phyloP scores from a whole-genome alignment of 2,888 invertebrate genomes.

The Hydrotaea diabolus region DNA sequence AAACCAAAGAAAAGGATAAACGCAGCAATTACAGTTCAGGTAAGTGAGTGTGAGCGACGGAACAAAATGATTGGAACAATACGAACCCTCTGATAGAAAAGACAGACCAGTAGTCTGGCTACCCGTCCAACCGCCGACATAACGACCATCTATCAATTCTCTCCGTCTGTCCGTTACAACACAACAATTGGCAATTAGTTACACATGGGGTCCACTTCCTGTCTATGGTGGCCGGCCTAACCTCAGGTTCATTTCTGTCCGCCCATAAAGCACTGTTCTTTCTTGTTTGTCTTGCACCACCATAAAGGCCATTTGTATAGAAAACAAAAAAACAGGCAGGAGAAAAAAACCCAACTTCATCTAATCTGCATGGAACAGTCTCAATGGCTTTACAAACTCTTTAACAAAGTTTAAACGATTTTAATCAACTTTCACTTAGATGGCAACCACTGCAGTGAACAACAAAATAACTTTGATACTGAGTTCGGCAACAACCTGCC shows the following conservation, averaged over 20 bases:
- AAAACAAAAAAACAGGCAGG: background rate
- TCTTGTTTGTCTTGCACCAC: constrained; percentile 1
- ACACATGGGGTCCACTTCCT: constrained; percentile 52
- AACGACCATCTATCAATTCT: background rate
- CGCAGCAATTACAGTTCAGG: constrained; percentile 80
- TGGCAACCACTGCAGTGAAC: constrained; percentile 60
- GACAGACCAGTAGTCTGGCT: too few species aligned
- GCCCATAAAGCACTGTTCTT: background rate
- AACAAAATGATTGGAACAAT: constrained; percentile 16
- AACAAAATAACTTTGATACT: constrained; percentile 54
- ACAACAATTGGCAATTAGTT: constrained; percentile 62
- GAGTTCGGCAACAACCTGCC: background rate
- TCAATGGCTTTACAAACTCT: constrained; percentile 51
- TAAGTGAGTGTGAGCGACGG: constrained; percentile 69
- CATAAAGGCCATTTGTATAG: constrained; percentile 13
- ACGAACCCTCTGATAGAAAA: constrained; percentile 15
- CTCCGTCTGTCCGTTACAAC: background rate
- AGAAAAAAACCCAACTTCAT: background rate
- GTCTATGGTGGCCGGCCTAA: background rate
- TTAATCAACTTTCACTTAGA: constrained; percentile 63
- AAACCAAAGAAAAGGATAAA: constrained; percentile 74
- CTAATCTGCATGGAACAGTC: constrained; percentile 45
- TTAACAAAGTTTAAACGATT: constrained; percentile 64
- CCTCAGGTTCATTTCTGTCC: background rate
- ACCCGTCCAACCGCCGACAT: background rate